Conservation (phyloP, 1,140 invertebrate genomes). For the Bombus cullumanus region DNA sequence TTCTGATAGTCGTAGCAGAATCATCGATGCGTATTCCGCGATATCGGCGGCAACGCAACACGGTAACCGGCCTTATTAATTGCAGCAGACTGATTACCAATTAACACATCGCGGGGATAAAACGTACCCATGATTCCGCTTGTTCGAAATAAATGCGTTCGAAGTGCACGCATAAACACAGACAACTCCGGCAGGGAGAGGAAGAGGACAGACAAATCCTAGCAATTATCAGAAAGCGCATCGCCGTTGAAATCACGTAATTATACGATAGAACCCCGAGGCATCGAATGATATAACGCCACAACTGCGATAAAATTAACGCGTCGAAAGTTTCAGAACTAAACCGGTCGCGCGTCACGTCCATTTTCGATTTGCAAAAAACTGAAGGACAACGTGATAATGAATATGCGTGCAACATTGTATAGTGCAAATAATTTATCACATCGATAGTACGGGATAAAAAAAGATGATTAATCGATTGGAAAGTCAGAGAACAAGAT, state of each 20-base stretch:
- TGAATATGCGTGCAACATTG: background rate
- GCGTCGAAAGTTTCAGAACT: background rate
- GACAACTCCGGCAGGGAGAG: too few relatives aligned
- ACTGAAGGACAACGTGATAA: background rate
- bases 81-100: conserved; percentile 64
- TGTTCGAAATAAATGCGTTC: conserved; percentile 8
- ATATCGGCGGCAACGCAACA: conserved; percentile 35
- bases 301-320: background rate
- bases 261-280: conserved; percentile 1
- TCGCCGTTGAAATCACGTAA: conserved; percentile 3
- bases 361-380: background rate
- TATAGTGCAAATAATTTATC: background rate
- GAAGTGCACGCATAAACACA: background rate
- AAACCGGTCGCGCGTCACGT: background rate
- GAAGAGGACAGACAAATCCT: background rate
- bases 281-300: background rate
- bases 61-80: conserved; percentile 59
- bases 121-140: conserved; percentile 18
- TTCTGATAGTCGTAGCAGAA: conserved; percentile 45
- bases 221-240: background rate
- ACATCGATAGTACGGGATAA: background rate
- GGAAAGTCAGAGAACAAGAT: background rate
- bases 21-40: conserved; percentile 34
- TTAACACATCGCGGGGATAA: conserved; percentile 46
- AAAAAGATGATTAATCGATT: background rate